Conservation (phyloP, 2,797 vertebrate genomes). For the Cynopterus sphinx region DNA sequence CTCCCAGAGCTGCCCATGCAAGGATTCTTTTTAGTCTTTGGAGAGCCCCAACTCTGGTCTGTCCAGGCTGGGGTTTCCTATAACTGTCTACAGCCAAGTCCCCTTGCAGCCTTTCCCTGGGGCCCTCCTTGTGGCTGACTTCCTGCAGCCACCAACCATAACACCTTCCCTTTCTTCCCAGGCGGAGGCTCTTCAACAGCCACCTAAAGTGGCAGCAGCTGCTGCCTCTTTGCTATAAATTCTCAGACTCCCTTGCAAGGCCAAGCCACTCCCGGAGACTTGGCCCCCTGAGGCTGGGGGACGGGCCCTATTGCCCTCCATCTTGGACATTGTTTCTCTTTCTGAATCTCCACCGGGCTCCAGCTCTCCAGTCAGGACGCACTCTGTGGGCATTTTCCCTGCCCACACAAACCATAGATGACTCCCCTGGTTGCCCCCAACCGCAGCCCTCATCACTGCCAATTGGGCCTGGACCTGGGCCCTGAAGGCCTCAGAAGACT, state of each 20-base stretch:
- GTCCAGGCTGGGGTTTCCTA: background rate
- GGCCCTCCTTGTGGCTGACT: background rate
- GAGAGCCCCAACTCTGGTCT: background rate
- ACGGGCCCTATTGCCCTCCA: rapidly evolving
- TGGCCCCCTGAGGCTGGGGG: background rate
- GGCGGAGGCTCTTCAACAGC: background rate
- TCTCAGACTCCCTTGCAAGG: background rate
- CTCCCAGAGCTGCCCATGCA: background rate
- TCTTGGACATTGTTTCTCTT: background rate
- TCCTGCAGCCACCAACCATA: background rate
- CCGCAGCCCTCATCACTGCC: background rate
- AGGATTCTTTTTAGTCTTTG: background rate
- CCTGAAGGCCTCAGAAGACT: background rate
- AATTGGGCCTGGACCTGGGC: background rate
- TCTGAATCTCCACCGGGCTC: background rate
- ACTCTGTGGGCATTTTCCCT: background rate
- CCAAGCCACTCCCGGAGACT: background rate
- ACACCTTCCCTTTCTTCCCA: background rate
- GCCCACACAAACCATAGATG: too few species aligned
- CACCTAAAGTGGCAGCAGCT: background rate
- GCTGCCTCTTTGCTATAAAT: background rate
- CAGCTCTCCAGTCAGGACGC: background rate
- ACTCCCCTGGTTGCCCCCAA: background rate
- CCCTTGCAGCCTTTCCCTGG: background rate
- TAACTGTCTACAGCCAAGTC: background rate